These are phyloP conservation scores for Prionchulus punctatus DNA, from an alignment of 2,888 invertebrate genomes.

Conservation along the genomic window DNA sequence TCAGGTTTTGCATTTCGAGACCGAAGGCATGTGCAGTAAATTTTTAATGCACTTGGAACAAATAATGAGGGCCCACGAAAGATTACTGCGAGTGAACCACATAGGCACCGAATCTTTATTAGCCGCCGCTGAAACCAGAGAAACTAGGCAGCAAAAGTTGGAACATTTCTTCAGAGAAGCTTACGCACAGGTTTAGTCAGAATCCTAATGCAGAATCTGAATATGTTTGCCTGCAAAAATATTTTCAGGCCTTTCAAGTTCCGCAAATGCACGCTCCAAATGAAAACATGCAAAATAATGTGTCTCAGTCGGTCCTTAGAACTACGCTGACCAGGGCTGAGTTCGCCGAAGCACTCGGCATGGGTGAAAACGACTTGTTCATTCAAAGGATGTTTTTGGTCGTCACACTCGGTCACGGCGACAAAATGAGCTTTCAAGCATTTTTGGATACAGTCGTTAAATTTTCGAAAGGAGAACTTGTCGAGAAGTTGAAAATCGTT, in stretches of 20 bases:
- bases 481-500: slow-evolving; percentile 54
- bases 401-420: slow-evolving; percentile 81
- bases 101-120: slow-evolving; percentile 9
- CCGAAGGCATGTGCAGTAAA: slow-evolving; percentile 12
- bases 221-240: not conserved
- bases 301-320: slow-evolving; percentile 1
- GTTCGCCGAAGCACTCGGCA: slow-evolving; percentile 83
- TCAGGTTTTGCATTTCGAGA: slow-evolving; percentile 60
- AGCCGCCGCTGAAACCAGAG: slow-evolving; percentile 62
- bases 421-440: slow-evolving; percentile 74
- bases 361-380: slow-evolving; percentile 83
- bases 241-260: slow-evolving; percentile 11
- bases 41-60: slow-evolving; percentile 15
- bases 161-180: slow-evolving; percentile 91
- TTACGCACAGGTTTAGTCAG: slow-evolving; percentile 49
- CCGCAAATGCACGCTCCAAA: not conserved
- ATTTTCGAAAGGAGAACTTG: slow-evolving; percentile 55
- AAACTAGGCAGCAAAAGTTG: slow-evolving; percentile 70
- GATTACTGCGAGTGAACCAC: not conserved
- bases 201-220: not conserved
- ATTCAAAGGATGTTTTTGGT: slow-evolving; percentile 94
- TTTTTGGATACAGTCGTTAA: slow-evolving; percentile 81
- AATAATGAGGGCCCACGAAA: slow-evolving; percentile 1
- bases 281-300: not conserved
- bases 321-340: slow-evolving; percentile 66